Conservation (phyloP, 2,888 invertebrate genomes). For the Drosophila robusta region DNA sequence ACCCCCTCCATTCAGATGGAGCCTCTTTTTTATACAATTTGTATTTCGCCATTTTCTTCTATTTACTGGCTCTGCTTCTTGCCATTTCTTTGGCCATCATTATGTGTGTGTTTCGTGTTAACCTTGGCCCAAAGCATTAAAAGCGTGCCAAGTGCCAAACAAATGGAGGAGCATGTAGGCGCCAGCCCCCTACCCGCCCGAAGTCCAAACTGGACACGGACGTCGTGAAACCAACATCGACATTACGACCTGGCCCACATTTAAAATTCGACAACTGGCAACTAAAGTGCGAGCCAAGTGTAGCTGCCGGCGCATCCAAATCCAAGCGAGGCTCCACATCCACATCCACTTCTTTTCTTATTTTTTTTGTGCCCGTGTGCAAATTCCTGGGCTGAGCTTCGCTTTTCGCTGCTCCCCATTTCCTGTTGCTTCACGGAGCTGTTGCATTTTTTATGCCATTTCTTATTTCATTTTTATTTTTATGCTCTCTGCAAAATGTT, state of each 20-base stretch:
- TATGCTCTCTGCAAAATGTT: slow-evolving; percentile 57
- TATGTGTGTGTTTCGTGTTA: slow-evolving; percentile 58
- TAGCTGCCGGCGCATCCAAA: slow-evolving; percentile 26
- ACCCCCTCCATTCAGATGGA: not conserved
- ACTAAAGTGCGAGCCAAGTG: slow-evolving; percentile 36
- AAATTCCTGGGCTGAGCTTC: slow-evolving; percentile 46
- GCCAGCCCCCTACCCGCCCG: not conserved
- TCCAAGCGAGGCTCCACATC: slow-evolving; percentile 9
- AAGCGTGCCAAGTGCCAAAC: slow-evolving; percentile 73
- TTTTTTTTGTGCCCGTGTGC: slow-evolving; percentile 22
- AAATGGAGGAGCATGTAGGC: slow-evolving; percentile 29
- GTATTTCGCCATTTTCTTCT: slow-evolving; percentile 68
- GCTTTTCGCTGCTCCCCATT: slow-evolving; percentile 33
- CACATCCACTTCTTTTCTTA: not conserved
- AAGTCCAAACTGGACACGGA: slow-evolving; percentile 40
- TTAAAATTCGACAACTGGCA: slow-evolving; percentile 69
- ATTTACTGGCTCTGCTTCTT: slow-evolving; percentile 50
- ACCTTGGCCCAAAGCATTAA: slow-evolving; percentile 74
- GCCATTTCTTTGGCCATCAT: slow-evolving; percentile 44
- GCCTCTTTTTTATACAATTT: slow-evolving; percentile 69
- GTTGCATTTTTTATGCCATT: slow-evolving; percentile 78
- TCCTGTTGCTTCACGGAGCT: slow-evolving; percentile 68
- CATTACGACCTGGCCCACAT: slow-evolving; percentile 45
- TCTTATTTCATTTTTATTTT: slow-evolving; percentile 71
- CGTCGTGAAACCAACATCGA: not conserved